A percentile compares a stretch with the other conserved stretches of the same genome.
Conservation (phyloP, 2,797 vertebrate genomes). For the Sebastes itinus region DNA sequence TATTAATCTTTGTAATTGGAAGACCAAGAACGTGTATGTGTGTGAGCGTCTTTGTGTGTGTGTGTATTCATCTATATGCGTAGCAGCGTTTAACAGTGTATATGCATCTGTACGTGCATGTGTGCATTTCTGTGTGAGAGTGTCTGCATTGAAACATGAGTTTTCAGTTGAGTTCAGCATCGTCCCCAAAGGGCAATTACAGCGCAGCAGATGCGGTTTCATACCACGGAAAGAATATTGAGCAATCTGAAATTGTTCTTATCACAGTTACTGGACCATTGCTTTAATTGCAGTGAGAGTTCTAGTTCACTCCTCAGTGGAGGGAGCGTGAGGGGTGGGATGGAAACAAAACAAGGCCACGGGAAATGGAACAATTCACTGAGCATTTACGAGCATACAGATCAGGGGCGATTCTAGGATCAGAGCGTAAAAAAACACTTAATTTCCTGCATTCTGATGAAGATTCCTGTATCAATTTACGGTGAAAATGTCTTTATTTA, state of each 20-base stretch:
- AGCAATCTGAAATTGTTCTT: slow-evolving; percentile 68
- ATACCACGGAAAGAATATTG: slow-evolving; percentile 55
- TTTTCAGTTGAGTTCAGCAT: slow-evolving; percentile 56
- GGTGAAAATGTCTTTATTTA: too few species aligned
- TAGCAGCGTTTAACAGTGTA: not conserved
- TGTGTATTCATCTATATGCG: not conserved
- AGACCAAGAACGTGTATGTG: not conserved
- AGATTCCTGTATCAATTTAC: not conserved
- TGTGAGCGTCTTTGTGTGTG: not conserved
- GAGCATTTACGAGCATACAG: slow-evolving; percentile 13
- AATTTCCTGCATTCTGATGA: not conserved
- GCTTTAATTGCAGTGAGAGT: slow-evolving; percentile 69
- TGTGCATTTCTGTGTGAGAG: not conserved
- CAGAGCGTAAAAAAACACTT: not conserved
- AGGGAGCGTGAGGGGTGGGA: slow-evolving; percentile 13
- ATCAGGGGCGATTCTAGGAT: not conserved
- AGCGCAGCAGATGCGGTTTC: slow-evolving; percentile 60
- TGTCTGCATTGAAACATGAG: slow-evolving; percentile 8
- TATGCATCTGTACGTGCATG: not conserved
- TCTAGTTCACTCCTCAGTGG: slow-evolving; percentile 42
- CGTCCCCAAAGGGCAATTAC: slow-evolving; percentile 66
- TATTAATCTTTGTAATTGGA: slow-evolving; percentile 22
- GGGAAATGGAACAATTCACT: slow-evolving; percentile 43
- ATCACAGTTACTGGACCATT: slow-evolving; percentile 64
- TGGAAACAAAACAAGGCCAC: slow-evolving; percentile 38